Conservation (phyloP, 2,113 vertebrate genomes). For the Campylomormyrus tamandua region DNA sequence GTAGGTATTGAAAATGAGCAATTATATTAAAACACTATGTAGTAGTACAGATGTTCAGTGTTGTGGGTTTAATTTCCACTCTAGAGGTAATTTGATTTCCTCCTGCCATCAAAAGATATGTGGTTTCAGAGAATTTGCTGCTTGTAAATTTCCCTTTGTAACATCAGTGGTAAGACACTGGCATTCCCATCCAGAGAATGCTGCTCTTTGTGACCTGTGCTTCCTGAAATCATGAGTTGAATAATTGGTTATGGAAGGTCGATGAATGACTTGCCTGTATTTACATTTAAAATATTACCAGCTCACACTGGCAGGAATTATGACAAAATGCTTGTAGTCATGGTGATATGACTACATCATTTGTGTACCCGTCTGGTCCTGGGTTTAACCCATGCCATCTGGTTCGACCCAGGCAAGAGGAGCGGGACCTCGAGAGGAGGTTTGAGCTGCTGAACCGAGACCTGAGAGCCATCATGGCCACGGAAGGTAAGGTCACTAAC, state of each 20-base stretch:
- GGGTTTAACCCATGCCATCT: neutral
- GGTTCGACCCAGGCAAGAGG: constrained; percentile 63
- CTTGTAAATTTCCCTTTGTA: neutral
- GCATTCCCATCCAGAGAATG: neutral
- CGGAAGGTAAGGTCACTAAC: constrained; percentile 64
- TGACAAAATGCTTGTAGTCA: neutral
- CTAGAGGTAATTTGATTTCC: neutral
- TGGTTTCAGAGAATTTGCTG: neutral
- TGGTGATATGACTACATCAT: neutral
- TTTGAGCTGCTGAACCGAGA: constrained; percentile 79
- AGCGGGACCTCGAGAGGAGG: constrained; percentile 76
- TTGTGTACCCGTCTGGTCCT: neutral
- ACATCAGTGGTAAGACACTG: neutral
- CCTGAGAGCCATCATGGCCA: constrained; percentile 73
- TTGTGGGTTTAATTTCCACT: neutral
- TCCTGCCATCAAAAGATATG: neutral
- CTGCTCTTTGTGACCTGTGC: too few relatives aligned
- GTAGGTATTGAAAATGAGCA: neutral
- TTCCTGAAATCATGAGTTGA: neutral
- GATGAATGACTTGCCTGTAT: neutral
- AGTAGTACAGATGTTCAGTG: neutral
- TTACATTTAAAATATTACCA: neutral
- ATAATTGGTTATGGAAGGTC: neutral
- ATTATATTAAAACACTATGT: neutral
- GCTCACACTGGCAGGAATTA: neutral